Evolutionary conservation across 1,140 invertebrate genomes (phyloP), one percentile per base, ranked within the genome.

Genomic region (Euglossa dilemma): DNA sequence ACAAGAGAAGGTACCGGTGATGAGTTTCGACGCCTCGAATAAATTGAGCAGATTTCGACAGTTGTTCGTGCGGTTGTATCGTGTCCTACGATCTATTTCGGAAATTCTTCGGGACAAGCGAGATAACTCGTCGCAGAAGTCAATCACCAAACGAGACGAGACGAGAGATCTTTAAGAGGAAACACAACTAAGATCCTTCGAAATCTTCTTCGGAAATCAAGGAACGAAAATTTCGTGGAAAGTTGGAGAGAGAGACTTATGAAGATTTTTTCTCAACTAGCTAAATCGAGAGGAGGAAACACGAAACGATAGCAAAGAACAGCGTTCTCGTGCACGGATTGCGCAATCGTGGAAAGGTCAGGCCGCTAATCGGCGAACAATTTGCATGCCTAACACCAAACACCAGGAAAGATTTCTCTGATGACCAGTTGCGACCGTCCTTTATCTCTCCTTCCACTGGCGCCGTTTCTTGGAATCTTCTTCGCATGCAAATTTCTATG

Each of bases 351-450:
- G 71, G 45, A 73, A 86, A 86, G 85, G 84, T 85, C 78, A 59
- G 54, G 20, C 25, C 43, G 56, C 83, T 85, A 81, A 85, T 86
- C 67, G 54, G 16, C 50, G 47, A 23, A 81, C 66, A 73, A 85
- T 86, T 86, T 85, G 84, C 85, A 76, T 85, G 73, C 45, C n/a
- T 74, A 74, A 80, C 77, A 36, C 50, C 28, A 23, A 71, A 54
- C 70, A 71, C 47, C 64, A 23, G n/a, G 12, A 43, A 56, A 25
- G 74, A 76, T 85, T 85, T 73, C 63, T 25, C 70, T 71, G 81
- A 87, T 85, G 67, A 86, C 61, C 16, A 67, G 28, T 86, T 64
- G n/a, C 20, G 56, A 16, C 50, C 64, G 45, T 66, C 45, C 71
- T 76, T 85, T 18, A 25, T 69, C 57, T 57, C 64, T 45, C 70